Conservation (phyloP, 2,113 vertebrate genomes). For the Plectropomus leopardus region DNA sequence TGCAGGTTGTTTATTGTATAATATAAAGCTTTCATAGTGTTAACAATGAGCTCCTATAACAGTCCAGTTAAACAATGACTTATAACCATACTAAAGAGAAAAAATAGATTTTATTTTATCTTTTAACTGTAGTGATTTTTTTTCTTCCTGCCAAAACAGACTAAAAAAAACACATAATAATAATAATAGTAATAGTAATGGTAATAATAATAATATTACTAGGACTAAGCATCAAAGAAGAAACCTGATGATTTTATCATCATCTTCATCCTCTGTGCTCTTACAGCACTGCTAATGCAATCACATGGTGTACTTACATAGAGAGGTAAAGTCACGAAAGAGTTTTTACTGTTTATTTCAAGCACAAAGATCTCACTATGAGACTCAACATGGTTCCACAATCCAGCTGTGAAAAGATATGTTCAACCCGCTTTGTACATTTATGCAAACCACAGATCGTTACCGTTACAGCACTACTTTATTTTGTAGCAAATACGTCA, state of each 20-base stretch:
- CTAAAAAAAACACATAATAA: background rate
- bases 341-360: constrained; percentile 8
- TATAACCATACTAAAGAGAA: background rate
- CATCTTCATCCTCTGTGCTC: background rate
- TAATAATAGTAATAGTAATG: background rate
- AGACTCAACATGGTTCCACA: background rate
- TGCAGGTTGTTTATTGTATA: constrained; percentile 30
- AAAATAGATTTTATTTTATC: constrained; percentile 1
- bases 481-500: no score
- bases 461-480: no score
- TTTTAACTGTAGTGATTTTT: background rate
- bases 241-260: background rate
- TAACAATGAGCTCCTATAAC: background rate
- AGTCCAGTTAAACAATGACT: background rate
- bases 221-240: no score
- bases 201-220: background rate
- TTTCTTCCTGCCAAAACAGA: background rate
- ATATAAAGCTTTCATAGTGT: constrained; percentile 3
- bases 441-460: no score
- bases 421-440: no score
- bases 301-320: constrained; percentile 14
- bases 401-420: background rate
- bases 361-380: constrained; percentile 10
- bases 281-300: constrained; percentile 42
- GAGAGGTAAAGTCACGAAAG: background rate